Base-by-base conservation (phyloP, 2,797 vertebrate species). In the Ctenopoma multispine region DNA sequence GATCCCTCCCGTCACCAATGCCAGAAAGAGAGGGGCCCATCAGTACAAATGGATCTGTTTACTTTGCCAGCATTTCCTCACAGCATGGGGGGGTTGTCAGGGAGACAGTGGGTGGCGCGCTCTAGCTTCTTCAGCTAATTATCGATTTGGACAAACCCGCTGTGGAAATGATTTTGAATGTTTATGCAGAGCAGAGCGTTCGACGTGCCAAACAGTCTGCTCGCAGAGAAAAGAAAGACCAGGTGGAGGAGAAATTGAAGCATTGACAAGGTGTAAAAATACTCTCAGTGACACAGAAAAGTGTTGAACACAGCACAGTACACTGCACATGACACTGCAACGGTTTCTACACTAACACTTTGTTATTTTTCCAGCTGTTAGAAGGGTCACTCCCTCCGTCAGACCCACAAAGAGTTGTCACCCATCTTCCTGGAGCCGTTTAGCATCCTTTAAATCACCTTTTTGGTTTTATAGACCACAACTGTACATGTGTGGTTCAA, bases 121-220 rank as follows among this genome's bases (percentile, higher is more conserved):
- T 59, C 57, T 47, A 58, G 69, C 79, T 44, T 80, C 72, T 75
- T 65, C 59, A 69, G 68, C 72, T 87, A 87, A 91, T 89, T 86
- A 89, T 89, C 65, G 79, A 84, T 87, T 85, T 89, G 85, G 81
- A 81, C 77, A 79, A 81, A 86, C 63, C 80, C 46, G 79, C 83
- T 77, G 82, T 74, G 75, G 66, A 84, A 83, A 82, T 88, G 48
- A 80, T 79, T 81, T 72, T 83, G 60, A 80, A 62, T 84, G 75
- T 81, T 82, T 69, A 72, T 68, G 75, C 66, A 65, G 84, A 75
- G 68, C 48, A 79, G 61, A 73, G 57, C 60, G 46, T 75, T 66
- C 41, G 3, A 81, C 63, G 51, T 68, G 58, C 58, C 78, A 75
- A 60, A 72, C 68, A 56, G 40, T 80, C 67, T 69, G 47, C 40